Percentiles rank a stretch among this genome's conserved stretches.
phyloP scores from a whole-genome alignment of 2,888 invertebrate species.

The Antitype chi region DNA sequence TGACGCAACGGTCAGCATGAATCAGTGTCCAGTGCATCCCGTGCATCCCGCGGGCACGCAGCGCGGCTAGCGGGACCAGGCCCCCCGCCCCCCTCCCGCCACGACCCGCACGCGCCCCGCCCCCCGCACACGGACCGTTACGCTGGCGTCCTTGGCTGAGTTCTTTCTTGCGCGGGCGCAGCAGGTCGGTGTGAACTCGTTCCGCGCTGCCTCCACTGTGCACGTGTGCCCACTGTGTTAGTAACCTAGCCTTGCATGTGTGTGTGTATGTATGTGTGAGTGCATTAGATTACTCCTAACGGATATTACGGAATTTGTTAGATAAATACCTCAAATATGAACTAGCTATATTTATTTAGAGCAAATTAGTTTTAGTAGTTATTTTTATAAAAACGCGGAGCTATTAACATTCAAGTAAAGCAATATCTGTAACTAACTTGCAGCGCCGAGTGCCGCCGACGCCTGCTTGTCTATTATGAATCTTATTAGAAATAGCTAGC shows the following conservation, averaged over 20 bases:
- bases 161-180: constrained; percentile 88
- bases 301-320: constrained; percentile 89
- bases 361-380: constrained; percentile 54
- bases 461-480: constrained; percentile 61
- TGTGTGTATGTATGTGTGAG: constrained; percentile 73
- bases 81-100: constrained; percentile 36
- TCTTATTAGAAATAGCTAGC: constrained; percentile 43
- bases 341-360: constrained; percentile 63
- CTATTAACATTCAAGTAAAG: constrained; percentile 55
- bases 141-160: constrained; percentile 90
- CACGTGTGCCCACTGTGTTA: constrained; percentile 81
- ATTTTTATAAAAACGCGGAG: constrained; percentile 39
- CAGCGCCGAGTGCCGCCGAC: constrained; percentile 37
- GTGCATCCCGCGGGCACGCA: constrained; percentile 61
- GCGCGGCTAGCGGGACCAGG: constrained; percentile 74
- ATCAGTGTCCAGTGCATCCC: constrained; percentile 52
- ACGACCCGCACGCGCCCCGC: constrained; percentile 44
- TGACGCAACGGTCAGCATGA: constrained; percentile 54
- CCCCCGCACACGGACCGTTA: constrained; percentile 83
- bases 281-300: constrained; percentile 87
- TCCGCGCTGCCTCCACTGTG: constrained; percentile 82
- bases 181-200: constrained; percentile 88
- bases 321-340: constrained; percentile 83
- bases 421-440: constrained; percentile 19
- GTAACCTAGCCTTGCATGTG: constrained; percentile 68